Conservation (phyloP, 2,113 vertebrate genomes). For the Chauna torquata region DNA sequence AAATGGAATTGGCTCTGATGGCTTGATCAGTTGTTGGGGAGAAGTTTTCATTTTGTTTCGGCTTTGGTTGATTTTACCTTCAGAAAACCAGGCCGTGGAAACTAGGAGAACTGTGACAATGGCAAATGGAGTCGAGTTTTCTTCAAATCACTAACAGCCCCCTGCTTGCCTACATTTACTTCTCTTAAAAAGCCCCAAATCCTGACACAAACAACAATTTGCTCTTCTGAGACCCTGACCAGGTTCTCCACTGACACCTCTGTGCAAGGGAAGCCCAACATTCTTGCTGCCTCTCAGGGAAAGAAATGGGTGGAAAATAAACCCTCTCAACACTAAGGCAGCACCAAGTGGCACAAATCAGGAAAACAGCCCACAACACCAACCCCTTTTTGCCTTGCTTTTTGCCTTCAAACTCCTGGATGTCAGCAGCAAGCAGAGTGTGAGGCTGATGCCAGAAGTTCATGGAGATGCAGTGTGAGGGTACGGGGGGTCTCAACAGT, state of each 20-base stretch:
- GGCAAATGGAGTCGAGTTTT: not conserved
- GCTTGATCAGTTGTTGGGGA: not conserved
- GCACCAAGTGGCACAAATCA: not conserved
- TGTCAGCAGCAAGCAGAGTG: not conserved
- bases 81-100: not conserved
- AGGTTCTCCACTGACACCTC: not conserved
- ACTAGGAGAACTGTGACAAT: not conserved
- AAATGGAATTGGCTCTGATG: not conserved
- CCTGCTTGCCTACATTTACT: not conserved
- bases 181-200: not conserved
- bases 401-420: not conserved
- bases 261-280: not conserved
- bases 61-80: not conserved
- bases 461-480: not conserved
- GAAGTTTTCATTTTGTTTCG: not conserved
- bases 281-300: not conserved
- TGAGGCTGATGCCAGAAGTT: not conserved
- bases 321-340: not conserved
- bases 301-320: not conserved
- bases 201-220: not conserved
- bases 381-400: not conserved
- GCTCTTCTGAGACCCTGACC: not conserved
- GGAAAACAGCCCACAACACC: not conserved
- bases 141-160: not conserved
- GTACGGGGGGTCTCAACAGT: fast-evolving